phyloP scores from a whole-genome alignment of 2,113 vertebrate species.

The Octodon degus region DNA sequence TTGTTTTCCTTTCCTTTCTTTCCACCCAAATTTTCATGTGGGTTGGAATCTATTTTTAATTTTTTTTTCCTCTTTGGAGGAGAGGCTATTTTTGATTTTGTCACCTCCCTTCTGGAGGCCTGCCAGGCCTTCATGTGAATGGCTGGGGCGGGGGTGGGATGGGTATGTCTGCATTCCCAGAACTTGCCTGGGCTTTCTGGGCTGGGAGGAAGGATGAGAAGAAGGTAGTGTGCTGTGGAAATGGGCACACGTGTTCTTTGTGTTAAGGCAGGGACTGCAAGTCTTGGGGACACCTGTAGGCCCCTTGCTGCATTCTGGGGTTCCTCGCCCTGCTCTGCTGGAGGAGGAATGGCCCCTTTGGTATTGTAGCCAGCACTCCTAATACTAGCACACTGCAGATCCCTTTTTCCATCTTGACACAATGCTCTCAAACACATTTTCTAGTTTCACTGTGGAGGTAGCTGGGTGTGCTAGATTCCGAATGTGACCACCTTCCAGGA shows the following conservation, averaged over 20 bases:
- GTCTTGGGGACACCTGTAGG: background rate
- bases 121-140: slow-evolving; percentile 63
- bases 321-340: background rate
- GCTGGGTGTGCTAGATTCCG: background rate
- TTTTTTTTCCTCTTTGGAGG: slow-evolving; percentile 77
- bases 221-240: background rate
- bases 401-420: background rate
- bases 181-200: slow-evolving; percentile 42
- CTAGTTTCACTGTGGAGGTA: background rate
- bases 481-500: too few species aligned
- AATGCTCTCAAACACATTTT: background rate
- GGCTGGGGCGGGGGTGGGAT: slow-evolving; percentile 28
- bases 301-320: background rate
- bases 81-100: slow-evolving; percentile 81
- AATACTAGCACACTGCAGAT: background rate
- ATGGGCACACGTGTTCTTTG: background rate
- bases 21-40: slow-evolving; percentile 82
- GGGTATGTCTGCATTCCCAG: background rate
- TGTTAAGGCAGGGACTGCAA: background rate
- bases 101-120: slow-evolving; percentile 69
- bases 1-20: slow-evolving; percentile 84
- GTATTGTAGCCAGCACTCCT: background rate
- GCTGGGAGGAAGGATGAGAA: background rate
- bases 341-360: background rate
- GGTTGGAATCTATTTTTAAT: slow-evolving; percentile 82